Conservation (phyloP, 2,113 vertebrate species). For the Heterotis niloticus region DNA sequence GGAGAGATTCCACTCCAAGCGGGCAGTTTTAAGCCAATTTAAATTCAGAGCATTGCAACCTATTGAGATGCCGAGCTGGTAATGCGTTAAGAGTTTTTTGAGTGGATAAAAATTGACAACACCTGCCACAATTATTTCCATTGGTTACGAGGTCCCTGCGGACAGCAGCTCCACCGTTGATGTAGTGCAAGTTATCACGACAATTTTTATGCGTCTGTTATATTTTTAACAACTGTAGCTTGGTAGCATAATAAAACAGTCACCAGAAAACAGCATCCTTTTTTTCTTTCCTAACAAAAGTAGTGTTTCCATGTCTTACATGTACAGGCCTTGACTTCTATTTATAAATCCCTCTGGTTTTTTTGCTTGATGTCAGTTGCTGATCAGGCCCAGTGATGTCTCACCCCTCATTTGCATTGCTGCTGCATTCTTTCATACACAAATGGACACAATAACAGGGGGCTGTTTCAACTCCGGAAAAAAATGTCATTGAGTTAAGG, state of each 20-base stretch:
- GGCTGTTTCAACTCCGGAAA: background rate
- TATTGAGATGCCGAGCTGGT: constrained; percentile 3
- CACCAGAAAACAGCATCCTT: background rate
- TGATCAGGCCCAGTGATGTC: background rate
- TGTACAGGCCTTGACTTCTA: background rate
- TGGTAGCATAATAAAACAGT: background rate
- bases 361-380: background rate
- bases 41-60: constrained; percentile 20
- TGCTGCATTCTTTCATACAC: background rate
- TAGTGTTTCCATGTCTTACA: background rate
- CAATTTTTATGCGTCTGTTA: background rate
- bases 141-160: background rate
- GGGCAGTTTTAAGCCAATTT: background rate
- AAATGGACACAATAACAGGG: background rate
- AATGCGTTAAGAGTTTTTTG: constrained; percentile 22
- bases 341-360: background rate
- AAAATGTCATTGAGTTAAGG: constrained; percentile 18
- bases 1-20: constrained; percentile 1
- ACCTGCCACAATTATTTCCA: constrained; percentile 22
- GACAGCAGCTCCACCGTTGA: background rate
- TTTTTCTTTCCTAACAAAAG: background rate
- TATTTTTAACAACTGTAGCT: background rate
- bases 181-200: background rate
- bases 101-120: constrained; percentile 25
- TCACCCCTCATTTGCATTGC: constrained; percentile 6